These are phyloP conservation scores for Fragum sueziense DNA, from an alignment of 2,888 invertebrate genomes.

Conservation along the genomic window DNA sequence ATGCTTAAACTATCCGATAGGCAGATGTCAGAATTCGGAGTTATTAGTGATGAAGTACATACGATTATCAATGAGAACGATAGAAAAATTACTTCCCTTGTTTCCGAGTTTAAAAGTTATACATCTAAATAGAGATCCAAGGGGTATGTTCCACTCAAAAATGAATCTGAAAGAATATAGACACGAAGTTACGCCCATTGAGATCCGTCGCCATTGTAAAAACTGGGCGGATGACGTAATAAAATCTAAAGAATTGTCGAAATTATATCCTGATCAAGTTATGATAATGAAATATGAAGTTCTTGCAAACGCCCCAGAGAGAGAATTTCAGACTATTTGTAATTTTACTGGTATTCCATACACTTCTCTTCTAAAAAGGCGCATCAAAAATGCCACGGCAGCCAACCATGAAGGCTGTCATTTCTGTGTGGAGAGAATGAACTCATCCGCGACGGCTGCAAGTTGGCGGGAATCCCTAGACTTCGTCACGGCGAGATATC, in stretches of 20 bases:
- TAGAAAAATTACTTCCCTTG: slow-evolving; percentile 12
- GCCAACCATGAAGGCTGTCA: neutral
- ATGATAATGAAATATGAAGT: slow-evolving; percentile 26
- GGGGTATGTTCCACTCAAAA: slow-evolving; percentile 37
- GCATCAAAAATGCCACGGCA: neutral
- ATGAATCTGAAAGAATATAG: neutral
- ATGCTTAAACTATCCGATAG: neutral
- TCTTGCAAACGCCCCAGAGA: slow-evolving; percentile 11
- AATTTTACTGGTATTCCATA: slow-evolving; percentile 19
- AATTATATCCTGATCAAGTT: slow-evolving; percentile 10
- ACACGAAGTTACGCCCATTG: neutral
- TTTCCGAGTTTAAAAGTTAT: slow-evolving; percentile 36
- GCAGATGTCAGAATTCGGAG: neutral
- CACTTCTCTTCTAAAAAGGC: neutral
- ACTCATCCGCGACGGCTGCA: slow-evolving; percentile 19
- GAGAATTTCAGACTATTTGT: slow-evolving; percentile 1
- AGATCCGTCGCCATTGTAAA: neutral
- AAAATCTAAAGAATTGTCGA: neutral
- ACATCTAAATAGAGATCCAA: slow-evolving; percentile 32
- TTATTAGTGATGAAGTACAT: slow-evolving; percentile 24
- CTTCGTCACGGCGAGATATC: neutral
- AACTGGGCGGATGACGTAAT: neutral
- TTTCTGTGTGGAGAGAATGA: slow-evolving; percentile 12
- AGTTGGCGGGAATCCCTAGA: slow-evolving; percentile 23
- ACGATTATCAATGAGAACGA: neutral